A percentile compares a stretch with the other conserved stretches of the same genome.
These are phyloP conservation scores for Drosophila repleta DNA, from an alignment of 1,140 invertebrate genomes.

Conservation along the genomic window DNA sequence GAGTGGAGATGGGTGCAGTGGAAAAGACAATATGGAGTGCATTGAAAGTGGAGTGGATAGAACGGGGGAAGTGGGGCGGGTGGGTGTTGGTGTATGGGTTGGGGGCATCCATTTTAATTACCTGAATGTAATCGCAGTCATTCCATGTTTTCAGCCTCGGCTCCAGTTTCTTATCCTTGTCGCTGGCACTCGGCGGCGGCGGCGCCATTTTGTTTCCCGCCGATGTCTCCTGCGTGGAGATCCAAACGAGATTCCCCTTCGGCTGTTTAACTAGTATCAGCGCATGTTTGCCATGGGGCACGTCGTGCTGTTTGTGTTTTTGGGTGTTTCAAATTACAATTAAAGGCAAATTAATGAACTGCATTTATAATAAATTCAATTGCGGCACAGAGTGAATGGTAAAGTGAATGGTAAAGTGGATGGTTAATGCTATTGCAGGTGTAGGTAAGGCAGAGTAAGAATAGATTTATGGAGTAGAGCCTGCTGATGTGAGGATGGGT, in stretches of 20 bases:
- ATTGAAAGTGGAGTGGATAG: constrained; percentile 18
- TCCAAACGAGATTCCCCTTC: constrained; percentile 92
- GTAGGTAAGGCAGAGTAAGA: background rate
- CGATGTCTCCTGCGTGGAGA: constrained; percentile 87
- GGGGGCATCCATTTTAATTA: constrained; percentile 75
- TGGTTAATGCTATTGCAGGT: background rate
- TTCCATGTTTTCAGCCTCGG: constrained; percentile 89
- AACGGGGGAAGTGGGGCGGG: constrained; percentile 18
- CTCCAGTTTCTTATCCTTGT: constrained; percentile 84
- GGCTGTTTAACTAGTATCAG: constrained; percentile 92
- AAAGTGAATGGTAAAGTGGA: background rate
- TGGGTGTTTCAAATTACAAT: constrained; percentile 48
- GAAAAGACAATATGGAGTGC: constrained; percentile 13
- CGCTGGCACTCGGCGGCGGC: constrained; percentile 65
- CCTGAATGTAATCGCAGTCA: constrained; percentile 92
- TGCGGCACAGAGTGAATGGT: background rate
- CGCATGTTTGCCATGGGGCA: constrained; percentile 92
- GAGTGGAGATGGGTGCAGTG: background rate
- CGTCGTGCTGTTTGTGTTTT: constrained; percentile 87
- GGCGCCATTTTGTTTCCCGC: constrained; percentile 65
- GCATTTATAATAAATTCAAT: constrained; percentile 21
- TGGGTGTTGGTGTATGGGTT: constrained; percentile 65
- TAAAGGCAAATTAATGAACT: constrained; percentile 77
- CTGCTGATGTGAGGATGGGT: too few relatives aligned
- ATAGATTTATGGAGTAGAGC: too few relatives aligned